phyloP scores from a whole-genome alignment of 1,140 invertebrate species.

The Drosophila guanche region DNA sequence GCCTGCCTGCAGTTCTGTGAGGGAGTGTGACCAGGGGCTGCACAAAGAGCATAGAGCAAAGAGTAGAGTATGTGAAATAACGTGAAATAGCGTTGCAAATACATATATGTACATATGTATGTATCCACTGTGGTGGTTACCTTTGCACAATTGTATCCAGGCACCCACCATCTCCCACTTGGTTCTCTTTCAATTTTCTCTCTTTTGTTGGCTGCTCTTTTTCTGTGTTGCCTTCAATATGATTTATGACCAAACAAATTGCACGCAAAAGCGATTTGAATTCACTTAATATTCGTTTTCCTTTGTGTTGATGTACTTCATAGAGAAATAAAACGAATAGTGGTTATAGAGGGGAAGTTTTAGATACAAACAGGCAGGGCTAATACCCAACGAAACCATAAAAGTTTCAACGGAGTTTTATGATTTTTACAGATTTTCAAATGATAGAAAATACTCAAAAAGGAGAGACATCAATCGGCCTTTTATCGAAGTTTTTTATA shows the following conservation, averaged over 20 bases:
- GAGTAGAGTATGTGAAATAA: constrained; percentile 37
- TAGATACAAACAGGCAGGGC: no score
- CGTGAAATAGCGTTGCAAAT: constrained; percentile 51
- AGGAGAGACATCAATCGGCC: no score
- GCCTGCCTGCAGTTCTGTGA: neutral
- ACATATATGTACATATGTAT: constrained; percentile 52
- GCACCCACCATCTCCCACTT: no score
- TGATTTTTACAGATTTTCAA: no score
- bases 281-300: constrained; percentile 31
- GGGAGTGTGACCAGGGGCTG: constrained; percentile 50
- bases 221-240: constrained; percentile 65
- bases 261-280: constrained; percentile 65
- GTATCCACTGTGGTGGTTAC: no score
- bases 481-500: no score
- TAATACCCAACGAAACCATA: no score
- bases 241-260: constrained; percentile 77
- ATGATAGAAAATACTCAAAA: no score
- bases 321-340: no score
- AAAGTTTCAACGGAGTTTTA: no score
- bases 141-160: no score
- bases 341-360: no score
- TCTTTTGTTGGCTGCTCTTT: constrained; percentile 28
- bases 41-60: constrained; percentile 1
- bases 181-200: constrained; percentile 12
- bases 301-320: constrained; percentile 13